Conservation (phyloP, 2,888 invertebrate genomes). For the Sminthurides aquaticus region DNA sequence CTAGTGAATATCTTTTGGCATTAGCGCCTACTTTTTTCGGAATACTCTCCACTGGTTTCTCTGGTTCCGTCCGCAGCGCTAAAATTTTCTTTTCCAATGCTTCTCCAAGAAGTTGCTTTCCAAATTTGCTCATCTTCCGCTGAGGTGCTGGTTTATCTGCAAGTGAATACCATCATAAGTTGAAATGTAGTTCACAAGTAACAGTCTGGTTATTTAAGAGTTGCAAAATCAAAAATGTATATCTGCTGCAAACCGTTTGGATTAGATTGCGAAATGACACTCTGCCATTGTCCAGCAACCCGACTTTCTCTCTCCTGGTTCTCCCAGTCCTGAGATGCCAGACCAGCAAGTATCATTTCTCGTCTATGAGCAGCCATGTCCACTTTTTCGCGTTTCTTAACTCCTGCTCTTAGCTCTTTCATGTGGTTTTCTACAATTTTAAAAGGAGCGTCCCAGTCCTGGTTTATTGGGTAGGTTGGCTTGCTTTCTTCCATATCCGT, state of each 20-base stretch:
- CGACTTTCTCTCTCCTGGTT: slow-evolving; percentile 42
- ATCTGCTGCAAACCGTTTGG: too few species aligned
- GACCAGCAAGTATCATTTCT: slow-evolving; percentile 45
- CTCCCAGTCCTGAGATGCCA: slow-evolving; percentile 47
- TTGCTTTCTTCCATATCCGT: slow-evolving; percentile 40
- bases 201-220: too few species aligned
- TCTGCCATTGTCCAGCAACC: slow-evolving; percentile 40
- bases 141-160: slow-evolving; percentile 8
- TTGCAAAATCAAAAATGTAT: too few species aligned
- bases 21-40: neutral
- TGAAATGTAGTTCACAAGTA: too few species aligned
- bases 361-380: slow-evolving; percentile 49
- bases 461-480: slow-evolving; percentile 14
- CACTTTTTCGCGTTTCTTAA: slow-evolving; percentile 43
- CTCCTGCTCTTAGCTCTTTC: slow-evolving; percentile 29
- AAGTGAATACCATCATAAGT: too few species aligned
- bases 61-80: slow-evolving; percentile 18
- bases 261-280: slow-evolving; percentile 25
- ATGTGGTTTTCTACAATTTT: slow-evolving; percentile 33
- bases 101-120: slow-evolving; percentile 26
- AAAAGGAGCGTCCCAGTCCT: slow-evolving; percentile 40
- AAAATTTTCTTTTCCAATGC: slow-evolving; percentile 31
- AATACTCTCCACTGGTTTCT: neutral
- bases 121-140: slow-evolving; percentile 28
- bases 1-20: slow-evolving; percentile 5